Evolutionary conservation across 1,140 invertebrate genomes (phyloP), one percentile per base, ranked within the genome.

Genomic region (Pygmarrhopalites habei): DNA sequence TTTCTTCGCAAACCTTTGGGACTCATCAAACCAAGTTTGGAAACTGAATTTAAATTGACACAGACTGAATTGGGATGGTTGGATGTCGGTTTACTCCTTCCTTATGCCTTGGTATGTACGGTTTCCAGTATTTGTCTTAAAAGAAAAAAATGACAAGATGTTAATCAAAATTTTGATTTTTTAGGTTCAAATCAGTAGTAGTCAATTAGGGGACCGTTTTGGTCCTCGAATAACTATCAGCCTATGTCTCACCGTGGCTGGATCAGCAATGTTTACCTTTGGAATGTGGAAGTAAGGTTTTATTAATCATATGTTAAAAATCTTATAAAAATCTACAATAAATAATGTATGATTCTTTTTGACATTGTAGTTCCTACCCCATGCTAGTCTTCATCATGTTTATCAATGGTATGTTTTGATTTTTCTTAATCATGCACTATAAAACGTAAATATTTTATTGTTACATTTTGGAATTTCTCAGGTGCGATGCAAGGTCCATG

Each of bases 1-100:
- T 71, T 71, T 62, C 64, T 71, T 25, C 41, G 69, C 12, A 71
- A 71, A 41, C 69, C 69, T 23, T 51, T 71, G 12, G 69, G 69
- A 15, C 58, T 71, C 21, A 71, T 71, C 21, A 71, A 71, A 41
- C 69, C 69, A 49, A 49, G 28, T 35, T 49, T 71, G 28, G 69
- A 71, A 35, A 46, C 49, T 14, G 69, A 71, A 49, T 68, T 71
- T 44, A 60, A 62, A 26, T 25, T 71, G 5, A 53, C 60, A 17
- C 68, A 66, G 60, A 64, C 64, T 29, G 44, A 66, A 26, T 58
- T 71, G 35, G 69, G 69, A 47, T 60, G 46, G 44, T 30, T 81
- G 61, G 80, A 82, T 62, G 77, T 76, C 30, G 77, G 79, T 19
- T 70, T 82, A 14, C 71, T 82, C 7, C 69, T 81, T 15, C 80